Base-by-base conservation (phyloP, 92 coral and sea anemone genomes). In the Paramuricea clavata region DNA sequence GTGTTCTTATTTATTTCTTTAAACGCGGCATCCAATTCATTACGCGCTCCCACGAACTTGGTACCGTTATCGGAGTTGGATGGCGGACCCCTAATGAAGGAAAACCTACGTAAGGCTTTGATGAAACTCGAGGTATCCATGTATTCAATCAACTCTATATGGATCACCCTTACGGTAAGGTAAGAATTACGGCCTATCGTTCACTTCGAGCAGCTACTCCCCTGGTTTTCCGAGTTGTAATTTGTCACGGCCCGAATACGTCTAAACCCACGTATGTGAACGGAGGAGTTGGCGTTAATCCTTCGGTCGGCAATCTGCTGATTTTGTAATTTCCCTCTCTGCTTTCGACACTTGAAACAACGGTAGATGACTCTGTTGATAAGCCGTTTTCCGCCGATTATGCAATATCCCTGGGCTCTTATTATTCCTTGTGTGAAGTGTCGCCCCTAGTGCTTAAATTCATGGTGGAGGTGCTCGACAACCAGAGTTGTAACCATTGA, bases 301-400 rank as follows among this genome's bases (percentile, higher is more conserved):
- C 81, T 12, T 87, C 83, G 10, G 72, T 76, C 3, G 87, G 91
- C 25, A 87, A 89, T 89, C 76, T 85, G 80, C 74, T 85, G 90
- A 26, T n/a, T 39, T 36, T 85, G 93, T 49, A 27, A 50, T 61
- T 62, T 42, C 52, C 90, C 86, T 32, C 89, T 65, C 59, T 74
- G 71, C 64, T 82, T 86, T 42, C 76, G 79, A 82, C 93, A 86
- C 49, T 54, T 86, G 4, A 90, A 15, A 77, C 93, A 90, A 47
- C 76, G 86, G 85, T 75, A 27, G 6, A 89, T 81, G 23, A 57
- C 72, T 69, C 78, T 65, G 83, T 49, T 86, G 10, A 81, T 39
- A 68, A 89, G 81, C 33, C 92, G 75, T 68, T 80, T 88, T n/a
- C 71, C 90, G 27, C 92, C 94, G 13, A 91, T 32, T 19, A 88